Percentiles rank a stretch among this genome's conserved stretches.
These are phyloP conservation scores for Cryptotermes secundus DNA, from an alignment of 1,140 invertebrate species.

Conservation along the genomic window DNA sequence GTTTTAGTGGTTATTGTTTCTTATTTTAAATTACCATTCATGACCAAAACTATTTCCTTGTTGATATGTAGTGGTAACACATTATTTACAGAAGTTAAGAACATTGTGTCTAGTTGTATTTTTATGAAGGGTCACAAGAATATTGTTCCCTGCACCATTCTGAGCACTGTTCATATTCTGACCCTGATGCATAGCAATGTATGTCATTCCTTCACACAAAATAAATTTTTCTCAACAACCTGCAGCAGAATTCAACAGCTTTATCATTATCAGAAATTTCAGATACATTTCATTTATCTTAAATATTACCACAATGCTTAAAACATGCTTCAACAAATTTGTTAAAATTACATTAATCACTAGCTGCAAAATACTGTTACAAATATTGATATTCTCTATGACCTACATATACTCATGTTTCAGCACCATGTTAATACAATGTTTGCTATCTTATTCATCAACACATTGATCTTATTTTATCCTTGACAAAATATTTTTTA, in stretches of 20 bases:
- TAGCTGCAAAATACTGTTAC: neutral
- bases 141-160: neutral
- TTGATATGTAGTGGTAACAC: too few relatives aligned
- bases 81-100: too few relatives aligned
- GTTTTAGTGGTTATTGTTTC: too few relatives aligned
- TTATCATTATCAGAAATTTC: neutral
- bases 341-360: neutral
- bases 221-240: too few relatives aligned
- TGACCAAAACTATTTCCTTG: too few relatives aligned
- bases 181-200: neutral
- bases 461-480: neutral
- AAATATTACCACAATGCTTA: neutral
- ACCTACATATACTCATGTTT: neutral
- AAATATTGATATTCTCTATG: neutral
- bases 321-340: neutral
- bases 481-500: neutral
- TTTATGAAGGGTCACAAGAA: too few relatives aligned
- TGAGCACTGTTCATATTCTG: neutral
- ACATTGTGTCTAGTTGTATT: too few relatives aligned
- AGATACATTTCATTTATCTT: neutral
- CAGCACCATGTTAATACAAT: conserved; percentile 6
- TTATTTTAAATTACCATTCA: too few relatives aligned
- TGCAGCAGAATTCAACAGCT: neutral
- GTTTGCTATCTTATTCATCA: neutral
- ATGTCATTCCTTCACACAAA: too few relatives aligned